Conservation (phyloP, 2,113 vertebrate genomes). For the Alligator sinensis region DNA sequence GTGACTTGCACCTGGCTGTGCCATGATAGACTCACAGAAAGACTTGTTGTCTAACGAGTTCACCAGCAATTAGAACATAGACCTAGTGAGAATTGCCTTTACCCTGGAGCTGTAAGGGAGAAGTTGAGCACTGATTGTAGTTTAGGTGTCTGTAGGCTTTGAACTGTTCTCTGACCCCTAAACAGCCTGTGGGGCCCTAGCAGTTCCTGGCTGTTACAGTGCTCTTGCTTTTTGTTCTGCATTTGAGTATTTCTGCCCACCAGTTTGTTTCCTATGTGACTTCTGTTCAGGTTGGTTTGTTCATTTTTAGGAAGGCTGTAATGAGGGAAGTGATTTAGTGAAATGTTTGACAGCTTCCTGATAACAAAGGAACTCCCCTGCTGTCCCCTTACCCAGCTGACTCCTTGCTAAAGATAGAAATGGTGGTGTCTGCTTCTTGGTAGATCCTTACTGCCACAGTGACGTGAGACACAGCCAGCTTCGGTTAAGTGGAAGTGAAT, state of each 20-base stretch:
- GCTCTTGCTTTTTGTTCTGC: neutral
- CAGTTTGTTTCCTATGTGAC: neutral
- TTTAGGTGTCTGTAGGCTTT: neutral
- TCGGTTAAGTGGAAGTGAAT: neutral
- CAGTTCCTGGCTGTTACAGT: neutral
- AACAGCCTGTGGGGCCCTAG: neutral
- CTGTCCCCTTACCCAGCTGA: neutral
- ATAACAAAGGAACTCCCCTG: neutral
- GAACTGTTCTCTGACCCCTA: neutral
- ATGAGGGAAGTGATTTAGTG: conserved; percentile 41
- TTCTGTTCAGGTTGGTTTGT: conserved; percentile 25
- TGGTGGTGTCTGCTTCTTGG: neutral
- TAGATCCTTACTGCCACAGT: neutral
- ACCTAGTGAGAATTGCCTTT: conserved; percentile 19
- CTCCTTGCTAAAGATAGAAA: neutral
- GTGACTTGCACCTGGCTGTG: rapidly evolving
- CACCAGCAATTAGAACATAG: neutral
- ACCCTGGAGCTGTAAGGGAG: neutral
- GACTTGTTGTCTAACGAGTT: neutral
- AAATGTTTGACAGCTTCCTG: conserved; percentile 42
- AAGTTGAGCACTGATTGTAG: neutral
- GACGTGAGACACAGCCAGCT: neutral
- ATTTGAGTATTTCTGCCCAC: conserved; percentile 4
- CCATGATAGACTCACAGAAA: neutral
- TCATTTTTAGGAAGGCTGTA: neutral